Evolutionary conservation across 2,113 vertebrate species (phyloP), one percentile per base, ranked within the genome.

Genomic region (Tetraodon nigroviridis): DNA sequence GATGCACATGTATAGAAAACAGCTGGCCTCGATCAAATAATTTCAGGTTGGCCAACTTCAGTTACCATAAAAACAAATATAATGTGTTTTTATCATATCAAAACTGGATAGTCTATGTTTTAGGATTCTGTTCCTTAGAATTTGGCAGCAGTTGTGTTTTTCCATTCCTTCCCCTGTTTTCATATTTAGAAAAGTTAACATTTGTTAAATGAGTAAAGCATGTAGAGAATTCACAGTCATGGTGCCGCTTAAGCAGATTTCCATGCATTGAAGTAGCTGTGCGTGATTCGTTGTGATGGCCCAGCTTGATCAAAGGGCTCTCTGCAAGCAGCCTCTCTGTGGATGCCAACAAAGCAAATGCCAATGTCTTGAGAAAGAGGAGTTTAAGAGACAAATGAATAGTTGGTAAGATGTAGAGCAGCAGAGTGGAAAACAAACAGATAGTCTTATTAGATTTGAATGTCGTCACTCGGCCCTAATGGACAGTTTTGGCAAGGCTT

Each of bases 361-460:
- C 59, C 75, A 79, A 65, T 64, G 77, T 58, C 56, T 79, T 64
- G 60, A 73, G 55, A 80, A 77, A 71, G 57, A 72, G 61, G 59
- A 60, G 67, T 64, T 65, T 51, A 45, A 67, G 67, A 75, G 46
- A 19, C 69, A 75, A 74, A 73, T 79, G 67, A 78, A 64, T 67
- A 66, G 62, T 47, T 61, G 73, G 57, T 66, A 58, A 72, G 64
- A 58, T 70, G 79, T 73, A n/a, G 59, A 71, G 69, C 69, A 71
- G 67, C 58, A 58, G 65, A 79, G 66, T 67, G 56, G 63, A 81
- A 80, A 84, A 81, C 79, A 80, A 83, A 79, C 73, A 73, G 69
- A 84, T 78, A 71, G 53, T 49, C 62, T 76, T 83, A 79, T 82
- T 80, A 70, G 84, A 82, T 75, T 50, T 18, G 32, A 86, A 85